Conservation (phyloP, 2,797 vertebrate genomes). For the Astyanax mexicanus region DNA sequence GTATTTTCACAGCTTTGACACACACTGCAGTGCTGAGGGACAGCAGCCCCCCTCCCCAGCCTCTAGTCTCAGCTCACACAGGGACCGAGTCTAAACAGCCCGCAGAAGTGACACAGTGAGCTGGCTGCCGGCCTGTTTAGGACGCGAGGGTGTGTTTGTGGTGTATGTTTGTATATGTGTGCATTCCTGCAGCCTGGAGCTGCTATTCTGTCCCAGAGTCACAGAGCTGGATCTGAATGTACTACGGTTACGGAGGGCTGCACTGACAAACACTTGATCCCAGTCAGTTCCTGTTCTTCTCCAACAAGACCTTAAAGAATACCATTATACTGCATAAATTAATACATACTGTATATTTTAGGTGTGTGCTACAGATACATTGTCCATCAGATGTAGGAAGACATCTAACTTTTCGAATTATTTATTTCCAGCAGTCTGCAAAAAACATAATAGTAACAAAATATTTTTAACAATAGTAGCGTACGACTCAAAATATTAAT, state of each 20-base stretch:
- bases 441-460: too few species aligned
- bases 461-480: too few species aligned
- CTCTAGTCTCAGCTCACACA: constrained; percentile 64
- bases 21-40: constrained; percentile 71
- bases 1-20: constrained; percentile 85
- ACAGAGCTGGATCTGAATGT: background rate
- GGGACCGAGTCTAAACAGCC: constrained; percentile 67
- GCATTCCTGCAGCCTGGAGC: constrained; percentile 7
- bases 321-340: too few species aligned
- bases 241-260: background rate
- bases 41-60: constrained; percentile 52
- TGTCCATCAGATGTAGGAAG: background rate
- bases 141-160: background rate
- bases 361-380: background rate
- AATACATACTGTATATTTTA: background rate
- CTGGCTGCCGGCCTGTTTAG: constrained; percentile 47
- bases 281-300: background rate
- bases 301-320: background rate
- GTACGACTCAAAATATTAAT: too few species aligned
- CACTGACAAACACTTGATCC: background rate
- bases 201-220: background rate
- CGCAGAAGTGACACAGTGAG: constrained; percentile 44
- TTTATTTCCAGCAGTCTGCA: too few species aligned
- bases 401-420: background rate
- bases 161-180: background rate